phyloP scores from a whole-genome alignment of 2,888 invertebrate species.

The Marasmarcha lunaedactyla region DNA sequence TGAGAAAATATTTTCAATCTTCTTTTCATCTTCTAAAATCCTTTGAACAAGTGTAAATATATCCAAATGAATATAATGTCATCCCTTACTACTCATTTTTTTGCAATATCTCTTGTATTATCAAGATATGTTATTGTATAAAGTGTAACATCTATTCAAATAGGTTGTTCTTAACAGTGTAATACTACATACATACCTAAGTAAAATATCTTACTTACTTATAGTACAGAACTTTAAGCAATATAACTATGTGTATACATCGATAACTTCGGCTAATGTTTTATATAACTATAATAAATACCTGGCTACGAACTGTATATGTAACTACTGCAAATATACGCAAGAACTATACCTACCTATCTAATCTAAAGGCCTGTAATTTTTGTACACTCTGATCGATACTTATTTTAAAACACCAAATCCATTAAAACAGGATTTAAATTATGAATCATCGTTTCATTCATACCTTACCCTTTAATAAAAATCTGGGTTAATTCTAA shows the following conservation, averaged over 20 bases:
- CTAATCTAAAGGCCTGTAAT: conserved; percentile 60
- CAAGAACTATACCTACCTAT: conserved; percentile 46
- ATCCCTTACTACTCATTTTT: background rate
- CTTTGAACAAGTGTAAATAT: too few relatives aligned
- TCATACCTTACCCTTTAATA: conserved; percentile 15
- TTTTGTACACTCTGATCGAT: conserved; percentile 61
- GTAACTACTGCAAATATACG: conserved; percentile 33
- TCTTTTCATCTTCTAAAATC: too few relatives aligned
- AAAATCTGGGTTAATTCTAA: too few relatives aligned
- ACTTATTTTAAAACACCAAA: conserved; percentile 60
- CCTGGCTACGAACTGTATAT: conserved; percentile 27
- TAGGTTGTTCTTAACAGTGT: conserved; percentile 31
- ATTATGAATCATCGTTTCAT: conserved; percentile 31
- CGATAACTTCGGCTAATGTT: conserved; percentile 28
- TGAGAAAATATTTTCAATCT: too few relatives aligned
- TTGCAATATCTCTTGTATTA: background rate
- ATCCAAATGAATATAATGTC: background rate
- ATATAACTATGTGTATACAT: conserved; percentile 33
- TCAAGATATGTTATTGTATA: conserved; percentile 30
- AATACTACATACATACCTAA: conserved; percentile 30
- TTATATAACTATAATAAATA: conserved; percentile 25
- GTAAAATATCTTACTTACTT: conserved; percentile 39
- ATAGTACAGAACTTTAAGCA: conserved; percentile 48
- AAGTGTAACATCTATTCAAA: conserved; percentile 29
- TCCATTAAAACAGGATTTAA: conserved; percentile 53